Evolutionary conservation across 2,113 vertebrate species (phyloP), one percentile per base, ranked within the genome.

Genomic region (Galeopterus variegatus): DNA sequence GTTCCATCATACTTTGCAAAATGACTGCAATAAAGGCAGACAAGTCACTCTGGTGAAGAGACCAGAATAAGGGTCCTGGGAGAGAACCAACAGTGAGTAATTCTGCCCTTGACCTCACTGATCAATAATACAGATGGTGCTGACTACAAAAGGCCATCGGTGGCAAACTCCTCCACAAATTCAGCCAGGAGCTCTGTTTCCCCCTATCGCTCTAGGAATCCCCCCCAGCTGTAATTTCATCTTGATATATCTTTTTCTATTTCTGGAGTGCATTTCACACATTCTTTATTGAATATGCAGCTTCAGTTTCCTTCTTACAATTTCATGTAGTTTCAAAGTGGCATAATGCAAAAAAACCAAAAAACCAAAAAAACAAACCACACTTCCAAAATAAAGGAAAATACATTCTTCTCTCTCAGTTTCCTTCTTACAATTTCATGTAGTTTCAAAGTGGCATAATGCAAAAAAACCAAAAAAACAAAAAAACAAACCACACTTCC

Each of bases 391-490:
- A 97, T 62, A 97, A 41, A 41, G 41, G 41, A 41, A 41, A 41
- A 7, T 17, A 94, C 19, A 94, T 93, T 86, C 69, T 76, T 62
- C 48, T 76, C 12, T 88, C 64, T 96, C 14, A 70, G 95, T 97
- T 98, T 98, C 85, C 93, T 88, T 93, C 50, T 69, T 90, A 82
- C 48, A 94, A 93, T 93, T 97, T 75, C 84, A 94, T 85, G 96
- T 97, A 58, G 81, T 94, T 97, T 95, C 72, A 93, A 90, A 81
- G 67, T 82, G 91, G 33, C 67, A 81, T 82, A 62, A 77, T 64
- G 67, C 41, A 26, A 94, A 81, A 92, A 73, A 36, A 50, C 26
- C 65, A 33, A 88, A 93, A 81, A 45, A n/a, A 3, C 41, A 65
- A 56, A 33, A 48, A 50, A 15, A 62, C 60, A 79, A 76, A 36